Evolutionary conservation across 2,113 vertebrate species (phyloP).

Genomic region (Oreochromis aureus): DNA sequence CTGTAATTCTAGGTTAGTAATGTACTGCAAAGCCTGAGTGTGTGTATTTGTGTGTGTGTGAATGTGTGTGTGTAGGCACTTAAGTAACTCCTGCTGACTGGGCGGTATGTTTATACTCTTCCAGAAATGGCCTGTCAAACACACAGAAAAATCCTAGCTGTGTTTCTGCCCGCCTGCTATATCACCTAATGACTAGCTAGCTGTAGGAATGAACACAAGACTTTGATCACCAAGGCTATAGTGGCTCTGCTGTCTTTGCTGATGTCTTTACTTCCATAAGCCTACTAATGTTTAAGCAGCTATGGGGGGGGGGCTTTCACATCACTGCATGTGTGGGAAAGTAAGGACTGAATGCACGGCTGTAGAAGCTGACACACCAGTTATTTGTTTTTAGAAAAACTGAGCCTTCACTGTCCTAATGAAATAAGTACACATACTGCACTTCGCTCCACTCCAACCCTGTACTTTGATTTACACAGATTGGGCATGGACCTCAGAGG

Average conservation of each 20-base stretch:
- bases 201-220: background rate
- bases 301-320: conserved; percentile 7
- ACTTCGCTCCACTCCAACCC: background rate
- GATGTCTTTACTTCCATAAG: conserved; percentile 22
- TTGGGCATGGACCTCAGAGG: background rate
- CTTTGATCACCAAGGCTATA: conserved; percentile 37
- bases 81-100: conserved; percentile 53
- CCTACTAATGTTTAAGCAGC: conserved; percentile 32
- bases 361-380: background rate
- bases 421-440: background rate
- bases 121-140: conserved; percentile 38
- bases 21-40: background rate
- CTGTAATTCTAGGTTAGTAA: conserved; percentile 20
- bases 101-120: conserved; percentile 54
- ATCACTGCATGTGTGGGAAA: conserved; percentile 1
- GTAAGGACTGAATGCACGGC: background rate
- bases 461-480: background rate
- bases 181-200: conserved; percentile 47
- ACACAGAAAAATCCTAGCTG: conserved; percentile 23
- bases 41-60: background rate
- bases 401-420: background rate
- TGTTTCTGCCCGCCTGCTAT: conserved; percentile 8
- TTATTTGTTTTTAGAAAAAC: background rate
- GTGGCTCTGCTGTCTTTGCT: conserved; percentile 22
- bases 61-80: background rate